Percentiles rank a stretch among this genome's conserved stretches.
Conservation (phyloP, 2,113 vertebrate genomes). For the Oncorhynchus tshawytscha region DNA sequence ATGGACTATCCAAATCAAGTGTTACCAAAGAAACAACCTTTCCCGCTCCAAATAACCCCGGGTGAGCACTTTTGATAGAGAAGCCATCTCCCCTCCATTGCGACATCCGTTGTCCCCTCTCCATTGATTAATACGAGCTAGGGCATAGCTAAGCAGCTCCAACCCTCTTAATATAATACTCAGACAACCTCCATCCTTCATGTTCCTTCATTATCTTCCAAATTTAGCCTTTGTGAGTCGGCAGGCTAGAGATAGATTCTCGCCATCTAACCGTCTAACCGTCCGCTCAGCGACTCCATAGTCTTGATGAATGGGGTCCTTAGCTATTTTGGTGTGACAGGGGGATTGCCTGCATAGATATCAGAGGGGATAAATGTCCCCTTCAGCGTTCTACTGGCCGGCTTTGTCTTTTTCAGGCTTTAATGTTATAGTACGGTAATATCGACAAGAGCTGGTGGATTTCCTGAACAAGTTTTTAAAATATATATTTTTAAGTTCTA, state of each 20-base stretch:
- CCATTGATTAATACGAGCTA: slow-evolving; percentile 37
- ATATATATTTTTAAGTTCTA: neutral
- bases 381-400: neutral
- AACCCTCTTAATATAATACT: slow-evolving; percentile 42
- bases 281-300: neutral
- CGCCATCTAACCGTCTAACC: slow-evolving; percentile 33
- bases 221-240: slow-evolving; percentile 45
- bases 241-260: slow-evolving; percentile 49
- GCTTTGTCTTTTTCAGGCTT: slow-evolving; percentile 2
- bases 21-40: neutral
- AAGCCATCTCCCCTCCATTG: slow-evolving; percentile 18
- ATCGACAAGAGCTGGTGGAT: neutral
- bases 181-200: slow-evolving; percentile 38
- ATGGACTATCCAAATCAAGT: too few species aligned
- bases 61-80: slow-evolving; percentile 28
- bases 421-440: neutral
- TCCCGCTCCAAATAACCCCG: neutral
- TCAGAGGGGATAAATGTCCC: slow-evolving; percentile 15
- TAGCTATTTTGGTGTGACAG: slow-evolving; percentile 50
- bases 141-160: neutral
- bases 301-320: slow-evolving; percentile 54
- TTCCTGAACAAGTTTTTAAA: slow-evolving; percentile 2
- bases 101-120: neutral
- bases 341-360: slow-evolving; percentile 48
- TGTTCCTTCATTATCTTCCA: slow-evolving; percentile 53